Evolutionary conservation across 2,797 vertebrate genomes (phyloP).

Genomic region (Hypotaenidia okinawae): DNA sequence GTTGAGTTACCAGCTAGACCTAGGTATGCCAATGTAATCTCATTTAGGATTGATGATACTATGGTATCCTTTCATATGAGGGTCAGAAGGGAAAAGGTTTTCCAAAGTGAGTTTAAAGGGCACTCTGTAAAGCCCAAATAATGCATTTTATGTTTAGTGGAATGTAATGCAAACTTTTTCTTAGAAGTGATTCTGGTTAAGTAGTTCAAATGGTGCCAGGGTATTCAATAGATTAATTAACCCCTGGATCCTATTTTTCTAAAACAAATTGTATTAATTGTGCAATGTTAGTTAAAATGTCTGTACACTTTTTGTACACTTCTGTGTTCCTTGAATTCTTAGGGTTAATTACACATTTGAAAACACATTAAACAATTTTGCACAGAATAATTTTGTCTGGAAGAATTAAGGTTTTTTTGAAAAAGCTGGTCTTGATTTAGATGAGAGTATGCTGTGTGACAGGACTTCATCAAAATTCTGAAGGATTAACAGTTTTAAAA

Average conservation of each 20-base stretch:
- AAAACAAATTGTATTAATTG: not conserved
- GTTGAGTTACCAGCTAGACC: not conserved
- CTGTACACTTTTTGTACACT: slow-evolving; percentile 17
- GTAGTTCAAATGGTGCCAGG: not conserved
- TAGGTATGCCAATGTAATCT: not conserved
- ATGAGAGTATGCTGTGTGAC: not conserved
- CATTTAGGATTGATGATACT: not conserved
- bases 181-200: not conserved
- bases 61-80: not conserved
- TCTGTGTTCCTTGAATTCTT: slow-evolving; percentile 1
- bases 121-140: not conserved
- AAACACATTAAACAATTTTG: slow-evolving; percentile 30
- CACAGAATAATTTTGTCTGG: not conserved
- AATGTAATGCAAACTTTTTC: not conserved
- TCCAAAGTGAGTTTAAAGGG: not conserved
- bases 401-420: not conserved
- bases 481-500: not conserved
- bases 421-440: not conserved
- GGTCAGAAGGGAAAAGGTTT: not conserved
- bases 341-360: not conserved
- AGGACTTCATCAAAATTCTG: not conserved
- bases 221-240: not conserved
- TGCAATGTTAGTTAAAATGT: not conserved
- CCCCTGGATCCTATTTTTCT: slow-evolving; percentile 4
- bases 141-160: not conserved